Base-by-base conservation (phyloP, 2,888 invertebrate genomes). In the Linnaemya tessellans region DNA sequence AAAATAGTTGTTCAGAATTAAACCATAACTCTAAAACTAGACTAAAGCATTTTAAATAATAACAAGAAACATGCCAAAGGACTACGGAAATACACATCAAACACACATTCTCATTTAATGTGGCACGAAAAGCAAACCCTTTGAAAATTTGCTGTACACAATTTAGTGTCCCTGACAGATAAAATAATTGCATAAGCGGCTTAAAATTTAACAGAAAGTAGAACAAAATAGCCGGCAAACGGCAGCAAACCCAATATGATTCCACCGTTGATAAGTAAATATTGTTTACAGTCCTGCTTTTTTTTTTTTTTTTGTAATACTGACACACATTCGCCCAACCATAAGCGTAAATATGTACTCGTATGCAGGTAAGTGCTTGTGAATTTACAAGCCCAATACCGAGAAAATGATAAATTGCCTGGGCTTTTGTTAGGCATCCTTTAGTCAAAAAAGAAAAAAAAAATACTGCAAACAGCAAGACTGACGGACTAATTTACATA, bases 351-450 rank as follows among this genome's bases (percentile, higher is more conserved):
- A 58, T 70, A 7, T 1, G 11, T 46, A 20, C 4, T 30, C 56
- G 25, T 4, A 25, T 58, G 54, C 1, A 54, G 20, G 8, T 22
- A 13, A 41, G 46, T 60, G 18, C 51, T 35, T 78, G 15, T 38
- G 7, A 22, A 35, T 58, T 3, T 41, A 25, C 38, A 51, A 11
- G 35, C 35, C n/a, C 4, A 22, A 67, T 30, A 58, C 4, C n/a
- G 3, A 22, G 25, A 15, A 25, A 67, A 15, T 20, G 80, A 49
- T 58, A 73, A 80, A 80, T 80, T 80, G 46, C 54, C 67, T 73
- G 80, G 67, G 30, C 5, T 49, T 73, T 51, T 51, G 41, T 70
- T 68, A n/a, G 20, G 25, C 60, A 80, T 80, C 67, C 67, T 74
- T 80, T 43, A 60, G 58, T 9, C 58, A 51, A 49, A 35, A 41